Percentiles rank a stretch among this genome's conserved stretches.
phyloP scores from a whole-genome alignment of 2,888 invertebrate species.

The Lithodes maja region DNA sequence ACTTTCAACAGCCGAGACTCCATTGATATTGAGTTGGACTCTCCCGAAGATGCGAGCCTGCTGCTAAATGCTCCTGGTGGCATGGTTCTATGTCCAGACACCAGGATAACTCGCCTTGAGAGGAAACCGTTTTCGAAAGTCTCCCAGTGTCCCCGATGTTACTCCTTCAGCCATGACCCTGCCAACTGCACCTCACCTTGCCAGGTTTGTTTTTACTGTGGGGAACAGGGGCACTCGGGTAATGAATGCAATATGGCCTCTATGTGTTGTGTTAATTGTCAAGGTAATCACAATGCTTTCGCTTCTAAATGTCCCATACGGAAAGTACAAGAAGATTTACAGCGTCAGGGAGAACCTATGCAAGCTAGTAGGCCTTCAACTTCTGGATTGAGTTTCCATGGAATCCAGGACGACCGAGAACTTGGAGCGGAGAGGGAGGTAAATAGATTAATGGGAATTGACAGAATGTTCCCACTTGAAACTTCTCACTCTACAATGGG shows the following conservation, averaged over 20 bases:
- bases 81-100: background rate
- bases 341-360: background rate
- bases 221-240: background rate
- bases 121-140: background rate
- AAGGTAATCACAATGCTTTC: conserved; percentile 15
- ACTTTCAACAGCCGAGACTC: background rate
- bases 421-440: background rate
- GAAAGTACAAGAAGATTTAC: background rate
- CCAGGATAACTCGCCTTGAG: background rate
- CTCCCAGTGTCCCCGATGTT: conserved; percentile 12
- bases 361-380: background rate
- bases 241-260: background rate
- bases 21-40: conserved; percentile 8
- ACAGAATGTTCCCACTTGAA: background rate
- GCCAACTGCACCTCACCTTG: background rate
- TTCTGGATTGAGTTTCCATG: background rate
- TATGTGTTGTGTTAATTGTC: conserved; percentile 3
- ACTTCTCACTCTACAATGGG: background rate
- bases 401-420: background rate
- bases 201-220: conserved; percentile 6
- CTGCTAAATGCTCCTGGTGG: background rate
- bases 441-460: background rate
- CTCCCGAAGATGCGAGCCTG: conserved; percentile 7
- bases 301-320: conserved; percentile 19
- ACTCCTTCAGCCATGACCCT: background rate